A percentile compares a stretch with the other conserved stretches of the same genome.
phyloP scores from a whole-genome alignment of 2,113 vertebrate species.

The Cyprinodon variegatus region DNA sequence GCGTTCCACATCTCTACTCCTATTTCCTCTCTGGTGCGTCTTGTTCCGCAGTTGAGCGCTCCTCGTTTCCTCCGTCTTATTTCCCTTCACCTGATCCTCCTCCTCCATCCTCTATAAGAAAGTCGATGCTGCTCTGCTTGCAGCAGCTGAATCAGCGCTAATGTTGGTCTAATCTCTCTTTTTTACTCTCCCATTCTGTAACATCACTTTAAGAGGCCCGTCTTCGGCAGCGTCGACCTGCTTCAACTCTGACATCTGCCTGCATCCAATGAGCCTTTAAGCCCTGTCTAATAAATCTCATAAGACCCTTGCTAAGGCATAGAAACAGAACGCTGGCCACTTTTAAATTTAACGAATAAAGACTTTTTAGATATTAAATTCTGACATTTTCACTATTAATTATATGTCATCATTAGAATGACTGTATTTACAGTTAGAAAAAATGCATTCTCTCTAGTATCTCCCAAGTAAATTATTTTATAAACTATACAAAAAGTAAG shows the following conservation, averaged over 20 bases:
- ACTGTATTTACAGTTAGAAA: too few relatives aligned
- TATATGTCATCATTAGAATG: too few relatives aligned
- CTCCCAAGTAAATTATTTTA: too few relatives aligned
- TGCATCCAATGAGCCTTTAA: slow-evolving; percentile 49
- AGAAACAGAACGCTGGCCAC: slow-evolving; percentile 1
- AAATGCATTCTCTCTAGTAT: too few relatives aligned
- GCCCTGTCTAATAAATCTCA: slow-evolving; percentile 43
- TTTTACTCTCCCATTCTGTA: slow-evolving; percentile 20
- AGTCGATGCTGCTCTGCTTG: slow-evolving; percentile 62
- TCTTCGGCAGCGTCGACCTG: slow-evolving; percentile 36
- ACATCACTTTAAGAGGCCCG: slow-evolving; percentile 56
- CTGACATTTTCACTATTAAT: neutral
- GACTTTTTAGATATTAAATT: neutral
- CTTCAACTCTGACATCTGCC: slow-evolving; percentile 57
- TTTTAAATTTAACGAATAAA: neutral
- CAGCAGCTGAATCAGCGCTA: slow-evolving; percentile 73
- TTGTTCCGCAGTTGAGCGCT: slow-evolving; percentile 16
- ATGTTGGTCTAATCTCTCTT: slow-evolving; percentile 47
- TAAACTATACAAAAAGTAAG: too few relatives aligned
- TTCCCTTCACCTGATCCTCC: slow-evolving; percentile 51
- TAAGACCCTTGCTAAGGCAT: slow-evolving; percentile 9
- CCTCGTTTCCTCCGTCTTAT: slow-evolving; percentile 43
- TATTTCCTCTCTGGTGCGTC: slow-evolving; percentile 31
- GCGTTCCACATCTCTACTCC: slow-evolving; percentile 30
- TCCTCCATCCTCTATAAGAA: slow-evolving; percentile 57